Evolutionary conservation across 1,140 invertebrate species (phyloP).

Genomic region (Lanistes nyassanus): DNA sequence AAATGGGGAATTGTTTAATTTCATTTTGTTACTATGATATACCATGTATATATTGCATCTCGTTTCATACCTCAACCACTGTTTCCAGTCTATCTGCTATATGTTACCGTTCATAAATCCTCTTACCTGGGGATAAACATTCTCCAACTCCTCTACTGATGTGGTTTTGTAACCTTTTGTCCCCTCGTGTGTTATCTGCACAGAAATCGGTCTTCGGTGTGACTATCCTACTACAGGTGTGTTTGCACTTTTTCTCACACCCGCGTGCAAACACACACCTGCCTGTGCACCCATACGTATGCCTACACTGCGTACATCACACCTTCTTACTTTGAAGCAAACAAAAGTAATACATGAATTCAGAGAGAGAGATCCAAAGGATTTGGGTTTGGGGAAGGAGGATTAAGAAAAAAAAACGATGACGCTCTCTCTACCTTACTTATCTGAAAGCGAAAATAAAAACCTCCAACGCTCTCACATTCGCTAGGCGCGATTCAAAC

Average conservation of each 20-base stretch:
- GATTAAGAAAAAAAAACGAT: neutral
- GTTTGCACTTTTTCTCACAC: neutral
- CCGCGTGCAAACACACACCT: neutral
- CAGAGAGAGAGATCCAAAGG: neutral
- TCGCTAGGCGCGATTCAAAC: conserved; percentile 37
- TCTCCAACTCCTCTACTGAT: conserved; percentile 4
- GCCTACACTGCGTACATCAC: neutral
- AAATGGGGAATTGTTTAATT: too few species aligned
- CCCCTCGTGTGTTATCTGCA: neutral
- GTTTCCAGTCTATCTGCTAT: neutral
- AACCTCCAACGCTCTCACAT: conserved; percentile 22
- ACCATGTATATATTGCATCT: too few species aligned
- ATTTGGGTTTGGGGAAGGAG: neutral
- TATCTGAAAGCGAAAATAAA: neutral
- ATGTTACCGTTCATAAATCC: neutral
- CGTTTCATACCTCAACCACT: too few species aligned
- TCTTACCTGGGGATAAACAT: neutral
- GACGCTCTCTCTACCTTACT: neutral
- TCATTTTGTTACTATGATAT: too few species aligned
- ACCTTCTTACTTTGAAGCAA: too few species aligned
- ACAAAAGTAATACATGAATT: neutral
- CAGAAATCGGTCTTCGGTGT: neutral
- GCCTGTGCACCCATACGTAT: neutral
- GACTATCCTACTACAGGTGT: neutral
- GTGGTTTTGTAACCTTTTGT: neutral